These are phyloP conservation scores for zebrafish (Danio rerio) DNA, from an alignment of 2,113 vertebrate genomes.

Conservation along the genomic window DNA sequence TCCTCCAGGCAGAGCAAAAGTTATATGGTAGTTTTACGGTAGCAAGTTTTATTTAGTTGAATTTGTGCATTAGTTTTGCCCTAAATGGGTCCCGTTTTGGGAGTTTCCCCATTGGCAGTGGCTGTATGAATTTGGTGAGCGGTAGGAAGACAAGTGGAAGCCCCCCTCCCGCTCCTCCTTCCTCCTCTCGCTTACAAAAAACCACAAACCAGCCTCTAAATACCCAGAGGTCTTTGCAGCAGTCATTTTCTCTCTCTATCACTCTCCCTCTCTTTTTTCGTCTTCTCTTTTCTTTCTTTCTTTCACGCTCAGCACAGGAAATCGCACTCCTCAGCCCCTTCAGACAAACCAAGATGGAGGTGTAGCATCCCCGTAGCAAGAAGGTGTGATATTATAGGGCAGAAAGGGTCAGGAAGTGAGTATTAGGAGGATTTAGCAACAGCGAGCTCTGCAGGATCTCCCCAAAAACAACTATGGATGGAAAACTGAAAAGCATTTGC, in stretches of 20 bases:
- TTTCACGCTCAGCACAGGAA: slow-evolving; percentile 58
- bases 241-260: slow-evolving; percentile 50
- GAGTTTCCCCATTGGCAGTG: slow-evolving; percentile 56
- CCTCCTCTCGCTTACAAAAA: slow-evolving; percentile 71
- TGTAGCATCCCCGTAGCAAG: slow-evolving; percentile 49
- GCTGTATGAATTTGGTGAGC: slow-evolving; percentile 64
- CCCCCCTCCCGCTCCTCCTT: slow-evolving; percentile 75
- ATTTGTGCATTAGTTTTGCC: background rate
- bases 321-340: slow-evolving; percentile 49
- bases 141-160: slow-evolving; percentile 76
- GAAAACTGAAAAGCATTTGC: background rate
- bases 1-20: background rate
- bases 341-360: slow-evolving; percentile 40
- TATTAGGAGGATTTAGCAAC: no score
- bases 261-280: slow-evolving; percentile 43
- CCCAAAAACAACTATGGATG: background rate
- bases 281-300: slow-evolving; percentile 37
- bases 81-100: slow-evolving; percentile 32
- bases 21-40: background rate
- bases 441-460: background rate
- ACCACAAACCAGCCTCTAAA: slow-evolving; percentile 75
- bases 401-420: slow-evolving; percentile 11
- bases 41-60: no score
- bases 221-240: slow-evolving; percentile 75
- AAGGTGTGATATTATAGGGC: slow-evolving; percentile 37